Percentiles rank a stretch among this genome's conserved stretches.
Evolutionary conservation across 2,113 vertebrate genomes (phyloP).

Genomic region (Mobula birostris): DNA sequence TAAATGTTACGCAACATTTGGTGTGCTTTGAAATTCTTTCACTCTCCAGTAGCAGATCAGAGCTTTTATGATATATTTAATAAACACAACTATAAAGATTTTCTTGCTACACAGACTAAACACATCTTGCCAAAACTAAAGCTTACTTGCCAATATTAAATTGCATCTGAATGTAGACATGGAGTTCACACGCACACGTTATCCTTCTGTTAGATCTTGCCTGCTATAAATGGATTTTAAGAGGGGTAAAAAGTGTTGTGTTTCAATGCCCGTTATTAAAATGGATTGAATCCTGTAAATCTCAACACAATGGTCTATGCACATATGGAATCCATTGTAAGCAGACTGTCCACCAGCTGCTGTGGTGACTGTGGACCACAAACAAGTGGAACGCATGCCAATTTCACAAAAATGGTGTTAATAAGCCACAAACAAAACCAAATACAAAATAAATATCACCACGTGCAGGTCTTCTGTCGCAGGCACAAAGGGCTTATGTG

Average conservation of each 20-base stretch:
- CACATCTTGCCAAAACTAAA: slow-evolving; percentile 36
- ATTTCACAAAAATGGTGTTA: slow-evolving; percentile 43
- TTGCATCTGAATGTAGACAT: slow-evolving; percentile 40
- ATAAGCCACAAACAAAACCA: slow-evolving; percentile 49
- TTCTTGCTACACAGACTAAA: slow-evolving; percentile 32
- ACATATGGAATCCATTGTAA: slow-evolving; percentile 48
- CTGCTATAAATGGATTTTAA: slow-evolving; percentile 38
- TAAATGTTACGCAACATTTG: neutral
- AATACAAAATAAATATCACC: slow-evolving; percentile 42
- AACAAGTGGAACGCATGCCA: slow-evolving; percentile 45
- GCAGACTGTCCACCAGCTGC: slow-evolving; percentile 46
- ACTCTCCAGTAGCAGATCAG: neutral
- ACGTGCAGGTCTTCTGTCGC: slow-evolving; percentile 30
- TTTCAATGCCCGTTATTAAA: slow-evolving; percentile 42
- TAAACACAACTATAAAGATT: slow-evolving; percentile 36
- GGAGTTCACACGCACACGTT: slow-evolving; percentile 39
- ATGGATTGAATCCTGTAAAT: slow-evolving; percentile 44
- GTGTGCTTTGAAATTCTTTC: neutral
- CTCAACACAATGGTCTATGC: slow-evolving; percentile 42
- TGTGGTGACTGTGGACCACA: slow-evolving; percentile 47
- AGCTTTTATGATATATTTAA: slow-evolving; percentile 18
- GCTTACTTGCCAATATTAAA: slow-evolving; percentile 41
- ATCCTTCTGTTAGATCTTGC: slow-evolving; percentile 38
- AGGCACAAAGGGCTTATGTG: slow-evolving; percentile 28
- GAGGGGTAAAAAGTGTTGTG: slow-evolving; percentile 17